Evolutionary conservation across 2,113 vertebrate genomes (phyloP), one percentile per base, ranked within the genome.

Genomic region (Chlamydotis undulata): DNA sequence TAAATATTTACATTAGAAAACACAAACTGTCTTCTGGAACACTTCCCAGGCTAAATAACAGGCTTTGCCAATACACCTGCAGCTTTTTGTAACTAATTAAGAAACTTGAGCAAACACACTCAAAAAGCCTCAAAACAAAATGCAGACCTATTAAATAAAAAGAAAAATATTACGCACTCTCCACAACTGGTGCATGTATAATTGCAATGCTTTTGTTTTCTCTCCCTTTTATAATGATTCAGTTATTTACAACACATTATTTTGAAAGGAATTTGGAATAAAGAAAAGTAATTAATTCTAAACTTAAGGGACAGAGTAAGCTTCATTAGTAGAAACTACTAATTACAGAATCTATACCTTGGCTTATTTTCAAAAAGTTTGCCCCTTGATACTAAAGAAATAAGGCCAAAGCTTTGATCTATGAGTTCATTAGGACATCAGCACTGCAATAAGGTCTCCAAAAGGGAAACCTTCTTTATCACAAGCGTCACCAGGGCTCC

Each of bases 71-170:
- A 95, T 86, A 97, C 97, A 98, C 97, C 97, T 98, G 97, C 97
- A 97, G 97, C 93, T 97, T 97, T 97, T 95, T 94, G 95, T 92
- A 96, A 94, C 96, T 98, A 97, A 98, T 98, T 97, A 98, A 96
- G 94, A 93, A 97, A 96, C 91, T 80, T 92, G 52, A 95, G 96
- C 89, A 97, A 98, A 92, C 90, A 89, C 80, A 94, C 52, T 91
- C 83, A 77, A 94, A 97, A 93, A 95, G 53, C 73, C 81, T 97
- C 92, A 41, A 96, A 97, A 88, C 50, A 64, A 97, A 97, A 97
- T 77, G 81, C 45, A 89, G 83, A 63, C 37, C 85, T 83, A 95
- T 87, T 96, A 96, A 39, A 95, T 84, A 89, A 96, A 96, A 95
- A 93, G 73, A 41, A 91, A 86, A 65, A 55, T 25, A 74, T 19